Conservation (phyloP, 2,113 vertebrate species). For the Podarcis muralis region DNA sequence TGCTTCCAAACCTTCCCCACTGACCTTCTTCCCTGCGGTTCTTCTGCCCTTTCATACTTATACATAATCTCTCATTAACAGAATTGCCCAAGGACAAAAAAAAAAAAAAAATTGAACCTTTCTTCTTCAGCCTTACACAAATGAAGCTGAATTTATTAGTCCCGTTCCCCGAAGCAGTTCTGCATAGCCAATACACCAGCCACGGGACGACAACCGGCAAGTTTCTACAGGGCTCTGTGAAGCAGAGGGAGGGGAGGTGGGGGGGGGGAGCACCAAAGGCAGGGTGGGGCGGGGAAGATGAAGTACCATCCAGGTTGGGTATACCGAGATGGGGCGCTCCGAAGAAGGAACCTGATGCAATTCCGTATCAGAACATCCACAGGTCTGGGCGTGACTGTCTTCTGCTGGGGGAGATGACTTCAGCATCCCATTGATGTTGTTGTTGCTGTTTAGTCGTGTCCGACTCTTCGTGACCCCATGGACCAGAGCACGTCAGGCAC, state of each 20-base stretch:
- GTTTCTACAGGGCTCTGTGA: slow-evolving; percentile 14
- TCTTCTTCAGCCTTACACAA: background rate
- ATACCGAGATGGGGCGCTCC: background rate
- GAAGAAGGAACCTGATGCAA: background rate
- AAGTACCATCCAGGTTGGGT: background rate
- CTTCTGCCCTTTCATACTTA: slow-evolving; percentile 4
- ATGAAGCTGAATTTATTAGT: slow-evolving; percentile 1
- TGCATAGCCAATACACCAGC: background rate
- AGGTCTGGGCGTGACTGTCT: background rate
- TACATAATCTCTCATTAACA: slow-evolving; percentile 12
- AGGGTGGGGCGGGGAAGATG: background rate
- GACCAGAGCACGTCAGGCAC: too few species aligned
- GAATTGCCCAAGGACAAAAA: background rate
- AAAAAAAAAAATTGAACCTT: background rate
- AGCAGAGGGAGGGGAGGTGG: background rate
- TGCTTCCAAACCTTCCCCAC: background rate
- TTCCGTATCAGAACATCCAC: background rate
- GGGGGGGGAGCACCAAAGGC: background rate
- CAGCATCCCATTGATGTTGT: background rate
- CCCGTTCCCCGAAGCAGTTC: background rate
- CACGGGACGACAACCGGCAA: background rate
- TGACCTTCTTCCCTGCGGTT: background rate
- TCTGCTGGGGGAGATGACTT: background rate
- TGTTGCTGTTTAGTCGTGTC: too few species aligned
- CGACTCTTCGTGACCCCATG: too few species aligned